Evolutionary conservation across 30 jellyfish, hydroid and myxozoan genomes (phyloP), one percentile per base, ranked within the genome.

Genomic region (Cassiopea andromeda): DNA sequence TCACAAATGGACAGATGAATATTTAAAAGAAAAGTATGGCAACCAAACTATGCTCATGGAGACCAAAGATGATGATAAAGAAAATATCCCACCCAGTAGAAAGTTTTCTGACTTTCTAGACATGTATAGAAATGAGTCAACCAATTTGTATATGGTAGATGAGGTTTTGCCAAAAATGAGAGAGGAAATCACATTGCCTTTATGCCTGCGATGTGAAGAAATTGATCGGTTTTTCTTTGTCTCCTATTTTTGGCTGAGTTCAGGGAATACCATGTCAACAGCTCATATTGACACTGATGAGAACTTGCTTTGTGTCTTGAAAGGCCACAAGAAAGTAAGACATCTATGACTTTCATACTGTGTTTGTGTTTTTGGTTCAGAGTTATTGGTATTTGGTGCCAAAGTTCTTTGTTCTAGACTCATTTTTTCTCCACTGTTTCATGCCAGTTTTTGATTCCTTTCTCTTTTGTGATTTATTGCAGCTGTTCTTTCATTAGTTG

Each of bases 201-300:
- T 82, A 44, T 92, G 98, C 48, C 67, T 92, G 73, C 91, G 96
- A 16, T 92, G 98, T 92, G 98, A 92, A 69, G 98, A 92, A 68
- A 81, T 92, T 69, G 94, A 92, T 74, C 92, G 82, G 77, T 92
- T 73, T 78, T 92, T 92, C 85, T 92, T 92, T 79, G 96, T 92
- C 27, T 87, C 98, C 46, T 92, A 45, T 69, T 87, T 84, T 50
- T 92, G 98, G 98, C 91, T 84, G 54, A 84, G 95, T 69, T 86
- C 89, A 27, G 98, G 98, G 14, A 85, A 78, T 68, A 92, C 98
- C 9, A 74, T 80, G 61, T 92, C 98, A 60, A 86, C 98, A 16
- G 89, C 81, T 48, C 98, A 92, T 80, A 82, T 92, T 60, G 98
- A 92, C 38, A 92, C 98, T 14, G 98, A 92, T 81, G 98, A 92